Evolutionary conservation across 1,140 invertebrate genomes (phyloP), one percentile per base, ranked within the genome.

Genomic region (Lanistes nyassanus): DNA sequence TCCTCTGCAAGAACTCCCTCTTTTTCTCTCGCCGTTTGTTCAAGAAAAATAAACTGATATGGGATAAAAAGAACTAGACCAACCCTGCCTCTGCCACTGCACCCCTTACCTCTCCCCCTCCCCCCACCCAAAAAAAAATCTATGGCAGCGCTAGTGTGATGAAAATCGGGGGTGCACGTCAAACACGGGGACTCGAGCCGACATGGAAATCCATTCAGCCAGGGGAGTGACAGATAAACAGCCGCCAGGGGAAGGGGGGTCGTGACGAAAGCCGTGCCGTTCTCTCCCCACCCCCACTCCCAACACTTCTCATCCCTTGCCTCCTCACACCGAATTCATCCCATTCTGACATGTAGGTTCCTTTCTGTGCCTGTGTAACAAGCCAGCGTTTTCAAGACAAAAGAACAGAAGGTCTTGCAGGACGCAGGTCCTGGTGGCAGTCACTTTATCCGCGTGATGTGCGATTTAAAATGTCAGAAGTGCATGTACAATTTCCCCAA

Each of bases 31-130:
- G 21, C 1, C 56, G 70, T 58, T 60, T 58, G 37, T 26, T 72
- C 70, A 72, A 72, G 70, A 58, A 72, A 60, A 62, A 72, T 60
- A 72, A 72, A 72, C 34, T 62, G 21, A 37, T 37, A 21, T 26
- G 16, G 53, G 23, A 55, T 56, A 64, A 26, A 36, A 34, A 29
- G 39, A 37, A 2, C 5, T 47, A 16, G n/a, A n/a, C n/a, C n/a
- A n/a, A n/a, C n/a, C n/a, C n/a, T n/a, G n/a, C n/a, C n/a, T n/a
- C n/a, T n/a, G n/a, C n/a, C n/a, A n/a, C n/a, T n/a, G n/a, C n/a
- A n/a, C n/a, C n/a, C n/a, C n/a, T n/a, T n/a, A n/a, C n/a, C n/a
- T n/a, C n/a, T n/a, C n/a, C n/a, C n/a, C n/a, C n/a, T n/a, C n/a
- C n/a, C n/a, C n/a, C n/a, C n/a, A n/a, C 42, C 9, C 42, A 47